phyloP scores from a whole-genome alignment of 2,797 vertebrate species.

The Hybognathus amarus region DNA sequence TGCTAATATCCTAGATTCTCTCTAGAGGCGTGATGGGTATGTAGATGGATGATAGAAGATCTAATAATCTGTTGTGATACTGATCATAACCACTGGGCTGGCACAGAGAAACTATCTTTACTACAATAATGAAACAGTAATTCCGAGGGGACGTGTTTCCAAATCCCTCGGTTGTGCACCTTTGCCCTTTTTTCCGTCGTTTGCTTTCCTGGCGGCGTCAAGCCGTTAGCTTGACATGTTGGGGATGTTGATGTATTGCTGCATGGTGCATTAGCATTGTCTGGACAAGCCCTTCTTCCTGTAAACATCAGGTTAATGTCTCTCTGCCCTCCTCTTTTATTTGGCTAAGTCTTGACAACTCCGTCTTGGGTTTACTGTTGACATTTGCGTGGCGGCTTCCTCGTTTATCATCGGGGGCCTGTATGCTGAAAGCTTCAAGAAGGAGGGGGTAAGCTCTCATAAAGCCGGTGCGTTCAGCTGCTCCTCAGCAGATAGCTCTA shows the following conservation, averaged over 20 bases:
- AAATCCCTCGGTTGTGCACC: background rate
- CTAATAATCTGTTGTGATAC: conserved; percentile 47
- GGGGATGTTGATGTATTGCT: conserved; percentile 50
- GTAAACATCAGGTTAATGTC: conserved; percentile 61
- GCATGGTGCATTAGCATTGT: conserved; percentile 44
- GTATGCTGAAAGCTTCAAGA: background rate
- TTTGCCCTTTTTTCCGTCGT: background rate
- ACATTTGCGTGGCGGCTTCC: conserved; percentile 50
- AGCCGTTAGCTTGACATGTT: conserved; percentile 1
- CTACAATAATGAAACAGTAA: conserved; percentile 25
- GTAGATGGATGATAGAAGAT: conserved; percentile 37
- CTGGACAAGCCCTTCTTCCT: conserved; percentile 52
- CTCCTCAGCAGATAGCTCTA: conserved; percentile 51
- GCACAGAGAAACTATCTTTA: conserved; percentile 30
- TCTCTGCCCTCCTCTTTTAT: conserved; percentile 50
- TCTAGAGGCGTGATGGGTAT: conserved; percentile 34
- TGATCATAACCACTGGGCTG: conserved; percentile 37
- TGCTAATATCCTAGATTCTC: conserved; percentile 42
- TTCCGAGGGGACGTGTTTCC: background rate
- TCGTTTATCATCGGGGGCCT: conserved; percentile 54
- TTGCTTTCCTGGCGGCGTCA: background rate
- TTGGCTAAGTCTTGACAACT: conserved; percentile 51
- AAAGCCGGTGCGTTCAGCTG: conserved; percentile 49
- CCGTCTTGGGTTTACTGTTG: conserved; percentile 27
- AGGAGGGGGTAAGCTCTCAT: conserved; percentile 37